Base-by-base conservation (phyloP, 2,797 vertebrate species). In the Falco naumanni region DNA sequence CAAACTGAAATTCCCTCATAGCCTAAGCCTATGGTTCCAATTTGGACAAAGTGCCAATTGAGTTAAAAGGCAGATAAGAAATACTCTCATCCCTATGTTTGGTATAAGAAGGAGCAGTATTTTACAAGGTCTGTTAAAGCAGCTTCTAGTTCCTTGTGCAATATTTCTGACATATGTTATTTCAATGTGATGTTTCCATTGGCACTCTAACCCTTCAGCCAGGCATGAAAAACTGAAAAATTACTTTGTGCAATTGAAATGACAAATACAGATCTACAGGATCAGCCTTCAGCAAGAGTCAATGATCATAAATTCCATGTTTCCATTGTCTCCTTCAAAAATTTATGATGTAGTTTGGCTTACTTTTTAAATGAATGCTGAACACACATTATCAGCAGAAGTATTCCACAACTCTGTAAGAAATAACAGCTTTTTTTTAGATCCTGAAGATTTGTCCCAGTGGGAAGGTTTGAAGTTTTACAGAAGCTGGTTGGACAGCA, bases 141-240 rank as follows among this genome's bases (percentile, higher is more conserved):
- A 90, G 54, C 50, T 88, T 61, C 59, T 37, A 63, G 80, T 47
- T 93, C 22, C 54, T 72, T 19, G 24, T 63, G 54, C 82, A 69
- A 17, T 65, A 48, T 81, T 86, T 89, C 76, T 91, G 87, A 86
- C 85, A 53, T 57, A 39, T 50, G 85, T 41, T 90, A 65, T 91
- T 88, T 88, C 83, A 88, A 28, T 6, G 34, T 37, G 47, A 41
- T 92, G 69, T 85, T 95, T 93, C 93, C 69, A 71, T 34, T 93
- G 95, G 48, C 80, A 68, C 61, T 87, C 88, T n/a, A 76, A 94
- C 71, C 81, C 79, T 96, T 92, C 96, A 90, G 45, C 75, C 76
- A 68, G 54, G 37, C 78, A 72, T 70, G 59, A 91, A 91, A 94
- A 96, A 34, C 71, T 96, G 91, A 97, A 89, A 97, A 97, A 91